Evolutionary conservation across 2,888 invertebrate species (phyloP).

Genomic region (Hydraecia micacea): DNA sequence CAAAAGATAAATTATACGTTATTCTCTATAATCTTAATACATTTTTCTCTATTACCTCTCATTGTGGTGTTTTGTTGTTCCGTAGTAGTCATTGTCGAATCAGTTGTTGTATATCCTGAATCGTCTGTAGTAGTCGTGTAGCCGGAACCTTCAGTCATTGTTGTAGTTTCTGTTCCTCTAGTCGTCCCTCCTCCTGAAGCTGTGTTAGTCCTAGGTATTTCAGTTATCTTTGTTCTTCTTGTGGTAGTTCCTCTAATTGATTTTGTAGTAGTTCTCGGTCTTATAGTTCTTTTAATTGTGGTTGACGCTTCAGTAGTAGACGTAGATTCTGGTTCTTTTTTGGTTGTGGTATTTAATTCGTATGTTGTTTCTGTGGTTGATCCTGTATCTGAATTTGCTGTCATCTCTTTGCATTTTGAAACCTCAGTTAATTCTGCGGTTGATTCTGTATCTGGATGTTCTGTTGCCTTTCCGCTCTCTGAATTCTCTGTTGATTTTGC

Average conservation of each 20-base stretch:
- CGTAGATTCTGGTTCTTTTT: not conserved
- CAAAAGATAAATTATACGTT: not conserved
- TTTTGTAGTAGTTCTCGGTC: not conserved
- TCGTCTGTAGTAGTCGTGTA: not conserved
- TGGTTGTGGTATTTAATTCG: not conserved
- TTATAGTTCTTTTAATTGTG: not conserved
- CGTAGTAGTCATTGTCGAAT: not conserved
- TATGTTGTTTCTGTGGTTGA: not conserved
- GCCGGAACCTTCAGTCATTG: not conserved
- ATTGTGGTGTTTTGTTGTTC: slow-evolving; percentile 7
- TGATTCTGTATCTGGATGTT: not conserved
- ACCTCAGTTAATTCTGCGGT: not conserved
- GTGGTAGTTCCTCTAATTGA: not conserved
- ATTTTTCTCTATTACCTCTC: slow-evolving; percentile 15
- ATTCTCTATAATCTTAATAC: not conserved
- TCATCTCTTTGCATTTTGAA: not conserved
- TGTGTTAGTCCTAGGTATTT: not conserved
- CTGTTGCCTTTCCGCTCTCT: not conserved
- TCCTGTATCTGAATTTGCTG: not conserved
- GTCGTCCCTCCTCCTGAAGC: not conserved
- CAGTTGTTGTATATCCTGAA: slow-evolving; percentile 2
- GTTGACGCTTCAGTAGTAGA: not conserved
- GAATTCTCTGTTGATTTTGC: not conserved
- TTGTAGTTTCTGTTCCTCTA: not conserved
- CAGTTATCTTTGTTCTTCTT: not conserved